Base-by-base conservation (phyloP, 2,797 vertebrate genomes). In the Notoglanidium macrostoma region DNA sequence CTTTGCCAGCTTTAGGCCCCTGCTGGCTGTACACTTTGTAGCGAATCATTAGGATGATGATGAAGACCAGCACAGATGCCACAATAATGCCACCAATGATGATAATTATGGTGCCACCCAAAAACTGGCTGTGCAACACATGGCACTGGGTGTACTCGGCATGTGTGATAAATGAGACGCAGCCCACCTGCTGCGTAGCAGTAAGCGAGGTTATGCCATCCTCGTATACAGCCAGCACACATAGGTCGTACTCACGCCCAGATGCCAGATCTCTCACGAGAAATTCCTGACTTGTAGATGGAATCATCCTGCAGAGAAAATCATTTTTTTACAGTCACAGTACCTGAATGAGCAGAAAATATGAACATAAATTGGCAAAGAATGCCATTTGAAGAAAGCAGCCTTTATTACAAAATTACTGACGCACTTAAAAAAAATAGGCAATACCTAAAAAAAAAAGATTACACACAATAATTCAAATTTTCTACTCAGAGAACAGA, bases 1-100 rank as follows among this genome's bases (percentile, higher is more conserved):
- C 91, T 90, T 97, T 96, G 0, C 95, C 94, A 0, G 94, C 93
- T 3, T 94, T 94, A 0, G 95, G 93, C 0, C 96, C 96, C 1
- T 97, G 96, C 23, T 97, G 95, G 68, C 95, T 97, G 77, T 98
- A 97, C 85, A 97, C 97, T 90, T 98, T 99, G 92, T 98, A 99
- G 76, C 98, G 96, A 84, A 98, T 98, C 96, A 98, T 98, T 63
- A 99, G 95, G 92, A 98, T 97, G 89, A 98, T 97, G 90, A 99
- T 99, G 91, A 98, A 98, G 87, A 98, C 97, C 57, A 98, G 95
- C 82, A 97, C 97, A 0, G 97, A 98, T 2, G 97, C 97, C 59
- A 98, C 97, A n/a, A 98, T 98, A 93, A 98, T 97, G 74, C 97
- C 97, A 29, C 98, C 97, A n/a, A 98, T 98, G 93, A 97, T 97